Conservation (phyloP, 2,797 vertebrate species). For the Sebastes trivittatus region DNA sequence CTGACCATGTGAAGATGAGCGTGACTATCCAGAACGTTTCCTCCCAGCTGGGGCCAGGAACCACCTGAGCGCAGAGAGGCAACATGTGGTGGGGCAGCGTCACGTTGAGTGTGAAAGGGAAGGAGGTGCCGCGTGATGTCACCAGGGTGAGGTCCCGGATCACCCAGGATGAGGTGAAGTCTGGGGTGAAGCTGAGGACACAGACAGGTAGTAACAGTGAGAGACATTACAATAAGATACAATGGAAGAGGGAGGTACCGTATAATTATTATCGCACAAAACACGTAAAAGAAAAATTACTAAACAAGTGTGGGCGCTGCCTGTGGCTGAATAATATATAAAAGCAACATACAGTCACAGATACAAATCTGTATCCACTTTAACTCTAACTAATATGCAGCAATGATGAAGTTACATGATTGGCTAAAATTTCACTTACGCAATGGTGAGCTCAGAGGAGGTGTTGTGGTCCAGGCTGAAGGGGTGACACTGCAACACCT, state of each 20-base stretch:
- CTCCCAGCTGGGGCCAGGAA: slow-evolving; percentile 98
- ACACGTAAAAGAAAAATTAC: background rate
- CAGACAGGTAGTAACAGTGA: background rate
- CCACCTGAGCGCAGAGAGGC: slow-evolving; percentile 94
- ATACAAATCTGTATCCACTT: background rate
- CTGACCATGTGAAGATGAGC: slow-evolving; percentile 93
- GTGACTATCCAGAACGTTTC: slow-evolving; percentile 95
- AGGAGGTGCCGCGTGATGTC: slow-evolving; percentile 88
- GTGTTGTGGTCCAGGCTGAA: slow-evolving; percentile 91
- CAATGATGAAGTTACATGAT: background rate
- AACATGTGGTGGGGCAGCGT: slow-evolving; percentile 97
- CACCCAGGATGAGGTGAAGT: slow-evolving; percentile 98
- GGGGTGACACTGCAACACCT: slow-evolving; percentile 91
- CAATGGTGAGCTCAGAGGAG: slow-evolving; percentile 94
- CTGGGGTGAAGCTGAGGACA: slow-evolving; percentile 91
- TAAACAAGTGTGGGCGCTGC: background rate
- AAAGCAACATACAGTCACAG: background rate
- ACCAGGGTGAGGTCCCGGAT: slow-evolving; percentile 92
- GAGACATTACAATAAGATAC: background rate
- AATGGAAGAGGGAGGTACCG: background rate
- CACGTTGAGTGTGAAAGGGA: slow-evolving; percentile 95
- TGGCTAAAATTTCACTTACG: slow-evolving; percentile 83
- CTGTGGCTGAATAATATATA: background rate
- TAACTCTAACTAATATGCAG: background rate
- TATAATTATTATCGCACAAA: background rate